phyloP scores from a whole-genome alignment of 2,113 vertebrate species.

The Pavo muticus region DNA sequence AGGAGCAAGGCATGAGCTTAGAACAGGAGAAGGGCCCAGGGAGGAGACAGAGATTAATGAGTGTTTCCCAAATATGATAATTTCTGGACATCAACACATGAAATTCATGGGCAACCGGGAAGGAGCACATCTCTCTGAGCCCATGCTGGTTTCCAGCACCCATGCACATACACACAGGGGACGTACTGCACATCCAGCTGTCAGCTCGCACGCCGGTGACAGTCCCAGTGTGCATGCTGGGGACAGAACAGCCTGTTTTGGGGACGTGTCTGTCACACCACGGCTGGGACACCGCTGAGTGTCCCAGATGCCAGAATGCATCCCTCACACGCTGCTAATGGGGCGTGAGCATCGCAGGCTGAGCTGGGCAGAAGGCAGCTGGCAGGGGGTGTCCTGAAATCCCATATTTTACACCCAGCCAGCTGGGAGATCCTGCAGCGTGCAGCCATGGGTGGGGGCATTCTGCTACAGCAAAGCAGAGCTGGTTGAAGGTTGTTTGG shows the following conservation, averaged over 20 bases:
- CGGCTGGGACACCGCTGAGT: fast-evolving
- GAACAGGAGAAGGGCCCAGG: neutral
- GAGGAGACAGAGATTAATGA: constrained; percentile 67
- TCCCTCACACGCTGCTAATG: fast-evolving
- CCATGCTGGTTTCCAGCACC: neutral
- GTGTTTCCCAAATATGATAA: constrained; percentile 59
- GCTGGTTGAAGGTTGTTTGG: fast-evolving
- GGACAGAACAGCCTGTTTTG: neutral
- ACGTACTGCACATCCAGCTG: fast-evolving
- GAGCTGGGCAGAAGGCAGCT: neutral
- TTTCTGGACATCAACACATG: constrained; percentile 39
- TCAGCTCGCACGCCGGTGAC: fast-evolving
- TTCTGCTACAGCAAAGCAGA: neutral
- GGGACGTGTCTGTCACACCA: fast-evolving
- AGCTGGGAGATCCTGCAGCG: neutral
- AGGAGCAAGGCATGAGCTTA: neutral
- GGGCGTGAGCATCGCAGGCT: fast-evolving
- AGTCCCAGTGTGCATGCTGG: neutral
- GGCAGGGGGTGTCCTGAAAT: neutral
- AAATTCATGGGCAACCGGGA: neutral
- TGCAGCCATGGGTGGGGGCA: neutral
- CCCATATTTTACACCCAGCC: neutral
- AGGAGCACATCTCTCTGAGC: neutral
- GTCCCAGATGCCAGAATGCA: neutral
- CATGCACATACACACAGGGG: neutral